A percentile compares a stretch with the other conserved stretches of the same genome.
These are phyloP conservation scores for Athalia cordata DNA, from an alignment of 2,888 invertebrate genomes.

Conservation along the genomic window DNA sequence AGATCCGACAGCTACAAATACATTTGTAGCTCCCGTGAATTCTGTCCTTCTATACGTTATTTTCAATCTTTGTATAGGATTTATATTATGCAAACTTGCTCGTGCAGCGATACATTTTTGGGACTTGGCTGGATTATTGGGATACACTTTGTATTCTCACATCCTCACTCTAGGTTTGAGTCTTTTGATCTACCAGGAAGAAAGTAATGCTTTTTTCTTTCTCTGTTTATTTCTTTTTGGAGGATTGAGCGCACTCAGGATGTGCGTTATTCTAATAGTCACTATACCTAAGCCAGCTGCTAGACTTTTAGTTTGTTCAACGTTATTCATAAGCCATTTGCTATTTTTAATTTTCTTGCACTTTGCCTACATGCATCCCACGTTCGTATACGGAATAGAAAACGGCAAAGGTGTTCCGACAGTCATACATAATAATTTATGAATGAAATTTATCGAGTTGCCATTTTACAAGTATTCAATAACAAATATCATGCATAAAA, in stretches of 20 bases:
- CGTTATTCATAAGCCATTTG: constrained; percentile 72
- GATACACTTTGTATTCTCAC: constrained; percentile 75
- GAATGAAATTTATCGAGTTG: not conserved
- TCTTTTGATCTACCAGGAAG: constrained; percentile 71
- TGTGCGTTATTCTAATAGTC: constrained; percentile 72
- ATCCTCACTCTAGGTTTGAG: constrained; percentile 72
- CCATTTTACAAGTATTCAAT: not conserved
- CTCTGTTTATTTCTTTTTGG: constrained; percentile 72
- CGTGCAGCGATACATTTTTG: constrained; percentile 66
- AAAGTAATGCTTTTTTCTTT: constrained; percentile 74
- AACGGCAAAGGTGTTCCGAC: constrained; percentile 15
- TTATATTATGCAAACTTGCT: constrained; percentile 66
- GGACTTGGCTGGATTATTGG: constrained; percentile 72
- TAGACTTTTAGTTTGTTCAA: constrained; percentile 74
- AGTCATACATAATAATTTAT: constrained; percentile 34
- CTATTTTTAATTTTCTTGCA: constrained; percentile 75
- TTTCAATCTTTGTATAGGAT: constrained; percentile 69
- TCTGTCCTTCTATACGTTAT: constrained; percentile 66
- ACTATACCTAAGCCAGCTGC: constrained; percentile 74
- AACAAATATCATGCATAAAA: too few relatives aligned
- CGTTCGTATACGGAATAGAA: constrained; percentile 66
- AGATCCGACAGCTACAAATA: constrained; percentile 57
- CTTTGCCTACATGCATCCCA: constrained; percentile 75
- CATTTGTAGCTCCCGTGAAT: constrained; percentile 65
- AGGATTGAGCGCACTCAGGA: constrained; percentile 73